Percentiles rank a stretch among this genome's conserved stretches.
These are phyloP conservation scores for Beroe ovata DNA, from an alignment of 37 sponge, comb jelly and placozoan genomes.

Conservation along the genomic window DNA sequence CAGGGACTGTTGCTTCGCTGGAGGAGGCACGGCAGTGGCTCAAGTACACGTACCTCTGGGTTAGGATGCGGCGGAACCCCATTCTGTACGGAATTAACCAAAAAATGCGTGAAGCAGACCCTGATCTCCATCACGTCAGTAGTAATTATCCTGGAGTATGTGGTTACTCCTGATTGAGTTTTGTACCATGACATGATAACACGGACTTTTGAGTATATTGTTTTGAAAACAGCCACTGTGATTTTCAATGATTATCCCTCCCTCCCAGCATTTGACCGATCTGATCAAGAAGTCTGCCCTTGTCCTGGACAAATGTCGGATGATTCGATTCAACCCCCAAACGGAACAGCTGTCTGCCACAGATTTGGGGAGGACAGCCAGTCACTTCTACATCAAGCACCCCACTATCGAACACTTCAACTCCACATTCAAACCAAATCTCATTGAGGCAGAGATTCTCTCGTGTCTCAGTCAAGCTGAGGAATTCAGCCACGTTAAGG, in stretches of 20 bases:
- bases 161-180: no score
- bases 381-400: constrained; percentile 93
- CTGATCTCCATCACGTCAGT: constrained; percentile 52
- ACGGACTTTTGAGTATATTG: no score
- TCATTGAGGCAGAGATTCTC: constrained; percentile 80
- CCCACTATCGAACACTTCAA: constrained; percentile 89
- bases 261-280: constrained; percentile 67
- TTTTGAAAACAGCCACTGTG: no score
- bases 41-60: constrained; percentile 87
- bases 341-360: constrained; percentile 79
- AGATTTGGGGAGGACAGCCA: constrained; percentile 91
- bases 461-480: constrained; percentile 83
- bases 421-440: constrained; percentile 74
- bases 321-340: constrained; percentile 83
- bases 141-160: constrained; percentile 4
- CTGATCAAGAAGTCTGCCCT: constrained; percentile 76
- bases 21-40: constrained; percentile 96
- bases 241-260: neutral
- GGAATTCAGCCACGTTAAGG: constrained; percentile 95
- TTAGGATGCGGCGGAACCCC: constrained; percentile 82
- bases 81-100: constrained; percentile 81
- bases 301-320: constrained; percentile 80
- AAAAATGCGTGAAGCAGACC: constrained; percentile 38
- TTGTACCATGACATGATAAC: no score
- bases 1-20: constrained; percentile 79